These are phyloP conservation scores for Habrosyne pyritoides DNA, from an alignment of 2,888 invertebrate species.

Conservation along the genomic window DNA sequence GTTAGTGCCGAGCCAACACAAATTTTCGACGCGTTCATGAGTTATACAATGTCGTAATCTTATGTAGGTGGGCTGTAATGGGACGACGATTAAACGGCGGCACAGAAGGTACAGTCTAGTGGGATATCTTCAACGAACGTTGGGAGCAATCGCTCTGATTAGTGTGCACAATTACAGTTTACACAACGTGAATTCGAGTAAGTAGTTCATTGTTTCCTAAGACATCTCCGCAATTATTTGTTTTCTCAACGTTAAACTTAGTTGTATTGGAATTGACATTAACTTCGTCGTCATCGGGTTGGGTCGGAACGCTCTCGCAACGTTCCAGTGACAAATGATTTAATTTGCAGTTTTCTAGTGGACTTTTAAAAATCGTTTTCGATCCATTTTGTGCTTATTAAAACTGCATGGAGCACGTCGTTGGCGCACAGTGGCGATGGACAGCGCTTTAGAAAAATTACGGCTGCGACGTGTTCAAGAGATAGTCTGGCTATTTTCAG, in stretches of 20 bases:
- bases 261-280: conserved; percentile 3
- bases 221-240: conserved; percentile 14
- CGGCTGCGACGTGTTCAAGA: conserved; percentile 9
- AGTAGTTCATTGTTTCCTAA: conserved; percentile 14
- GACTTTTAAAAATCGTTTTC: conserved; percentile 18
- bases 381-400: conserved; percentile 45
- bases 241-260: neutral
- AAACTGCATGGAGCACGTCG: conserved; percentile 31
- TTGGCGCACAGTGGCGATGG: conserved; percentile 19
- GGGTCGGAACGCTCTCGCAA: neutral
- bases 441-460: conserved; percentile 35
- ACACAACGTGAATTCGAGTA: conserved; percentile 10
- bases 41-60: conserved; percentile 36
- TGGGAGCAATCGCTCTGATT: conserved; percentile 31
- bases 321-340: conserved; percentile 14
- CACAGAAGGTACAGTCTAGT: conserved; percentile 17
- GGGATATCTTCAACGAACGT: conserved; percentile 17
- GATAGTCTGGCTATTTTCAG: conserved; percentile 41
- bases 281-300: neutral
- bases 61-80: conserved; percentile 36
- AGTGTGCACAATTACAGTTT: conserved; percentile 31
- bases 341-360: conserved; percentile 12
- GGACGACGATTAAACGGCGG: conserved; percentile 31
- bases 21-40: conserved; percentile 38
- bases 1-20: conserved; percentile 41